These are phyloP conservation scores for Oscheius sp. DNA, from an alignment of 2,888 invertebrate species.

Conservation along the genomic window DNA sequence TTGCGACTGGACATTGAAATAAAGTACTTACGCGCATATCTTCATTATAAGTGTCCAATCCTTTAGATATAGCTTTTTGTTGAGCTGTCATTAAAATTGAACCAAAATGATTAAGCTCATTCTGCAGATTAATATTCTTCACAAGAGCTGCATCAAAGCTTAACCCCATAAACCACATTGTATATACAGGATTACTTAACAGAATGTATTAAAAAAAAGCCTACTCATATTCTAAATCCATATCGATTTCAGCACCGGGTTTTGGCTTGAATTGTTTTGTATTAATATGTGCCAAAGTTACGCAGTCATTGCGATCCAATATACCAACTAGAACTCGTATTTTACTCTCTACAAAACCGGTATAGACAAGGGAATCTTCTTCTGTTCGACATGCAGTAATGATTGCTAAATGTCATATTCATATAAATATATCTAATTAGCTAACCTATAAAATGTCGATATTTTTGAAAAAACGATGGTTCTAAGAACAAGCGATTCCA, in stretches of 20 bases:
- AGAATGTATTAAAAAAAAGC: neutral
- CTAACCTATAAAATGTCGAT: slow-evolving; percentile 87
- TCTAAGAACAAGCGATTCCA: slow-evolving; percentile 95
- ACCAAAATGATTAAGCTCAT: slow-evolving; percentile 78
- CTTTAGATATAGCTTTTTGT: neutral
- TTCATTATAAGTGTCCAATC: slow-evolving; percentile 7
- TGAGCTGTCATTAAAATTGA: slow-evolving; percentile 12
- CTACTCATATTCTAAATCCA: slow-evolving; percentile 45
- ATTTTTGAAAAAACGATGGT: slow-evolving; percentile 80
- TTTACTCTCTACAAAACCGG: slow-evolving; percentile 83
- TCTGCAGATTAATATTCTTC: slow-evolving; percentile 87
- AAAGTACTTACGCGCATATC: slow-evolving; percentile 1
- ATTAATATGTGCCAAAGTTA: slow-evolving; percentile 92
- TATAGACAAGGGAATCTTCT: slow-evolving; percentile 64
- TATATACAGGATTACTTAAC: slow-evolving; percentile 76
- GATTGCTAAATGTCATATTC: neutral
- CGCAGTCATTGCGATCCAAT: slow-evolving; percentile 86
- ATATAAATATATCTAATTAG: neutral
- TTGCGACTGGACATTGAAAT: too few relatives aligned
- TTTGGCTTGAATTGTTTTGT: slow-evolving; percentile 83
- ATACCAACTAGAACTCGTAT: slow-evolving; percentile 89
- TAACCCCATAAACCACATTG: slow-evolving; percentile 97
- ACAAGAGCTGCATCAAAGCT: slow-evolving; percentile 85
- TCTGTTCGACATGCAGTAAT: slow-evolving; percentile 54
- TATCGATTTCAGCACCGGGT: slow-evolving; percentile 37